Percentiles rank a stretch among this genome's conserved stretches.
These are phyloP conservation scores for Oligia fasciuncula DNA, from an alignment of 2,888 invertebrate species.

Conservation along the genomic window DNA sequence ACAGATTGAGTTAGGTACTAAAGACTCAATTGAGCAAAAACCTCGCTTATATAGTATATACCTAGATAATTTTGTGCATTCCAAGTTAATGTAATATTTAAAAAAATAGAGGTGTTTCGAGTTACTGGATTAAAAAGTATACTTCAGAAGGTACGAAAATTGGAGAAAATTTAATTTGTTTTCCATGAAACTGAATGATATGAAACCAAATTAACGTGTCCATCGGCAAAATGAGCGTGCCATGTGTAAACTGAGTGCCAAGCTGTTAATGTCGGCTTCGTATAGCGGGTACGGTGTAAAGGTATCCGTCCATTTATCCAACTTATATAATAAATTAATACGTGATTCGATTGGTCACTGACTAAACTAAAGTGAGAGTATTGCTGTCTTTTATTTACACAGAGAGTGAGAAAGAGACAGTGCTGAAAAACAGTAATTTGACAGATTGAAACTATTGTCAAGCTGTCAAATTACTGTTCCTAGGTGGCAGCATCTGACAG, in stretches of 20 bases:
- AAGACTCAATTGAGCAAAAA: not conserved
- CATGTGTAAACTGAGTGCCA: slow-evolving; percentile 36
- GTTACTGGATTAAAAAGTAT: not conserved
- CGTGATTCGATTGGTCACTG: not conserved
- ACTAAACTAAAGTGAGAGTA: not conserved
- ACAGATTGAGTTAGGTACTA: not conserved
- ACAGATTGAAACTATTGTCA: not conserved
- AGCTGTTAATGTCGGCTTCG: slow-evolving; percentile 38
- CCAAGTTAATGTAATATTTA: not conserved
- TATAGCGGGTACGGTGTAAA: slow-evolving; percentile 19
- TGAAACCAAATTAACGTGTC: slow-evolving; percentile 65
- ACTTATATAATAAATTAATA: slow-evolving; percentile 1
- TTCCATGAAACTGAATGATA: slow-evolving; percentile 63
- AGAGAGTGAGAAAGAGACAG: not conserved
- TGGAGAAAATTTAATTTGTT: slow-evolving; percentile 57
- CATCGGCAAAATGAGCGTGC: slow-evolving; percentile 59
- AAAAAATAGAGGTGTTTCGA: not conserved
- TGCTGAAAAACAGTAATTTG: not conserved
- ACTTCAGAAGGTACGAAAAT: slow-evolving; percentile 12
- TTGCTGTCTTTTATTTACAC: not conserved
- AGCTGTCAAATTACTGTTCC: slow-evolving; percentile 3
- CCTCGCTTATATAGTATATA: not conserved
- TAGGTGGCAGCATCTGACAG: not conserved
- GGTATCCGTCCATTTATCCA: slow-evolving; percentile 26
- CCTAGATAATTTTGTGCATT: not conserved